Conservation (phyloP, 2,113 vertebrate genomes). For the Sander vitreus region DNA sequence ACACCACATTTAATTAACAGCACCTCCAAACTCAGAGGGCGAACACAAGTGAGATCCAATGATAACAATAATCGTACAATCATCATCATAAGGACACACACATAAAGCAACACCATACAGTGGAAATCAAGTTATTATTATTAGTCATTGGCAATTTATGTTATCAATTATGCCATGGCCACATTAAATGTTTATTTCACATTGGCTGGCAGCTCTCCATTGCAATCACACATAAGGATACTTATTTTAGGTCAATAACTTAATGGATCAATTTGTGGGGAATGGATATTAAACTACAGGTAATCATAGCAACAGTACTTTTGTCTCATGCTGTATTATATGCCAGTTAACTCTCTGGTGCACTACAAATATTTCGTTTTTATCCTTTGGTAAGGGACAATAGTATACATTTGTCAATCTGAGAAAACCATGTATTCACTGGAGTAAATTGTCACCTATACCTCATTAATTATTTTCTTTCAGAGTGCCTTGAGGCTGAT, state of each 20-base stretch:
- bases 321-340: neutral
- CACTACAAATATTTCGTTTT: neutral
- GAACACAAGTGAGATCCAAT: slow-evolving; percentile 11
- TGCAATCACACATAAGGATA: neutral
- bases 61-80: slow-evolving; percentile 14
- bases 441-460: too few relatives aligned
- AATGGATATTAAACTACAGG: neutral
- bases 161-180: neutral
- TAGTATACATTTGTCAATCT: too few relatives aligned
- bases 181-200: neutral
- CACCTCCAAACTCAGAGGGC: slow-evolving; percentile 49
- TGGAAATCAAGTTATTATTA: neutral
- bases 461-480: neutral
- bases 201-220: neutral
- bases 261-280: neutral
- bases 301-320: neutral
- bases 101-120: neutral
- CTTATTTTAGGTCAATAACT: neutral
- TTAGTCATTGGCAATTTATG: neutral
- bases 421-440: neutral
- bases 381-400: neutral
- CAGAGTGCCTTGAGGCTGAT: neutral
- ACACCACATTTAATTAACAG: slow-evolving; percentile 73
- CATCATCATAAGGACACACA: neutral
- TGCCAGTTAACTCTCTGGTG: neutral